Conservation (phyloP, 2,888 invertebrate genomes). For the Dromius quadrimaculatus region DNA sequence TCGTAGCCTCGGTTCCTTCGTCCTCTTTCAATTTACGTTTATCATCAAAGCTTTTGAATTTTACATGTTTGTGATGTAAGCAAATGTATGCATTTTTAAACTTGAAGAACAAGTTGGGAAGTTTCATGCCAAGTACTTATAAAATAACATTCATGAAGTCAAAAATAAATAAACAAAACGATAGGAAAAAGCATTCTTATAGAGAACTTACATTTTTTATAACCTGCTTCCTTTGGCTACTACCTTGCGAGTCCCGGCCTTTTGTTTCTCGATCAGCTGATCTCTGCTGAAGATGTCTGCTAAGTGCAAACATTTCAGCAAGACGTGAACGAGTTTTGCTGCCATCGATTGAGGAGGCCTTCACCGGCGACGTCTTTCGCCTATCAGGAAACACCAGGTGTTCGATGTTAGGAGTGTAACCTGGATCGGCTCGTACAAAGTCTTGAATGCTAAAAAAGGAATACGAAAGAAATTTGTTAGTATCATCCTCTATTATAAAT, state of each 20-base stretch:
- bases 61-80: conserved; percentile 9
- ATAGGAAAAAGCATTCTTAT: neutral
- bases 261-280: conserved; percentile 63
- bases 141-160: conserved; percentile 20
- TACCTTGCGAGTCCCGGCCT: conserved; percentile 21
- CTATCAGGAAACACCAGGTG: conserved; percentile 71
- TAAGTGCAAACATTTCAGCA: conserved; percentile 70
- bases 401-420: conserved; percentile 71
- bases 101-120: neutral
- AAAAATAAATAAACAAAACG: neutral
- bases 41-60: conserved; percentile 33
- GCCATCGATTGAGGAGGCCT: conserved; percentile 58
- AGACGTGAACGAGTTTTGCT: conserved; percentile 66
- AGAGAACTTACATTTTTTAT: conserved; percentile 61
- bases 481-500: no score
- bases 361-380: conserved; percentile 67
- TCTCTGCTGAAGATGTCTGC: conserved; percentile 65
- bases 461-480: no score
- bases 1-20: no score
- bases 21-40: no score
- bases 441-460: conserved; percentile 60
- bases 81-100: conserved; percentile 15
- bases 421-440: conserved; percentile 67
- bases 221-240: conserved; percentile 56
- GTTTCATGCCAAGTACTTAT: conserved; percentile 34